phyloP scores from a whole-genome alignment of 1,140 invertebrate genomes.

The Pissodes strobi region DNA sequence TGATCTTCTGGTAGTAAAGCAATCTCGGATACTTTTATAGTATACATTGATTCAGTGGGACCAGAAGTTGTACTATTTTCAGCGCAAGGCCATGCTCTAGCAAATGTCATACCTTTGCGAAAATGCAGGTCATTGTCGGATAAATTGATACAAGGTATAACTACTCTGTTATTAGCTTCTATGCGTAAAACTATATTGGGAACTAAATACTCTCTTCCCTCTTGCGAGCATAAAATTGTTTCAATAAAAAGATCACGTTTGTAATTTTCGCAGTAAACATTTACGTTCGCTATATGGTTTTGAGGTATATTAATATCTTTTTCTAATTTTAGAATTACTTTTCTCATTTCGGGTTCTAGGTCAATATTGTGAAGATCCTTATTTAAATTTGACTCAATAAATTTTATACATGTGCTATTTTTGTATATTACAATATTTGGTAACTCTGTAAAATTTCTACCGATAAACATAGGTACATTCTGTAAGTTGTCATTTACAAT shows the following conservation, averaged over 20 bases:
- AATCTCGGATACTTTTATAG: neutral
- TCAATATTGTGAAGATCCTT: neutral
- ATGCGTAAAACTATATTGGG: neutral
- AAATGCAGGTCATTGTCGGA: neutral
- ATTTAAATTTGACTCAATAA: neutral
- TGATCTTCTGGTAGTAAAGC: neutral
- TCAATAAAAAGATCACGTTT: neutral
- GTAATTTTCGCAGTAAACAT: constrained; percentile 1
- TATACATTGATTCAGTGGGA: no score
- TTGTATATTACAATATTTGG: neutral
- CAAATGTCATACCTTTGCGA: neutral
- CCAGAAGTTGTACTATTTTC: no score
- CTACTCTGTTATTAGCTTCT: neutral
- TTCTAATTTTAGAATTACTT: neutral
- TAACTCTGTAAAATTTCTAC: neutral
- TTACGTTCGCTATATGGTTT: neutral
- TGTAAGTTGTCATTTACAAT: neutral
- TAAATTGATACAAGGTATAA: constrained; percentile 1
- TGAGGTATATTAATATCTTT: neutral
- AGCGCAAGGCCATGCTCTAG: no score
- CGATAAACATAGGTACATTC: neutral
- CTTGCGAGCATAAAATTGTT: neutral
- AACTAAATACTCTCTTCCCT: neutral
- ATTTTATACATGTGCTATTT: neutral
- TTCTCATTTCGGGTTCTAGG: neutral